Conservation (phyloP, 2,888 invertebrate genomes). For the Formica aserva region DNA sequence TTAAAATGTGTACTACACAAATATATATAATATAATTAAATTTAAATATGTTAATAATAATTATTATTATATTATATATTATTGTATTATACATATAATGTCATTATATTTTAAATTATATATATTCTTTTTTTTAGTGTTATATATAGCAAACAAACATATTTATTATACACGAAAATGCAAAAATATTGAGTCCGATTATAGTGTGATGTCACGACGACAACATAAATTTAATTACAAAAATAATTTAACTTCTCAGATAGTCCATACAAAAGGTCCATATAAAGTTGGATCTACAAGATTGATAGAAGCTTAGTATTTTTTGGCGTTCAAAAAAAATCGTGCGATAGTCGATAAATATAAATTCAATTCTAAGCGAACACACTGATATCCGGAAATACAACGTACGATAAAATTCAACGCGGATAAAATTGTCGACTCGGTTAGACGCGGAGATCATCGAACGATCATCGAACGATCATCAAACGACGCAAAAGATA, state of each 20-base stretch:
- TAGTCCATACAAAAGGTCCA: not conserved
- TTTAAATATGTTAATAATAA: too few relatives aligned
- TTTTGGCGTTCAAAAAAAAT: not conserved
- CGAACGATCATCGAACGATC: not conserved
- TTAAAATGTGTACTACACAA: not conserved
- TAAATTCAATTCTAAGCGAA: slow-evolving; percentile 1
- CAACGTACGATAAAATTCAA: too few relatives aligned
- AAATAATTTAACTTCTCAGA: not conserved
- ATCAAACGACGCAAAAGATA: slow-evolving; percentile 20
- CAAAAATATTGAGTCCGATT: too few relatives aligned
- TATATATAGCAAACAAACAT: too few relatives aligned
- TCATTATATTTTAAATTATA: too few relatives aligned
- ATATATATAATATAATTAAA: too few relatives aligned
- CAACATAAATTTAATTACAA: not conserved
- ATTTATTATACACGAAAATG: too few relatives aligned
- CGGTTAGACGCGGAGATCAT: not conserved
- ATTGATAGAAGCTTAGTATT: not conserved
- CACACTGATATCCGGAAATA: not conserved
- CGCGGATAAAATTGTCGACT: not conserved
- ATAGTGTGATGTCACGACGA: not conserved
- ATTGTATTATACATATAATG: too few relatives aligned
- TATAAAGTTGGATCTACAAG: not conserved
- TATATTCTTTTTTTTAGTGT: too few relatives aligned
- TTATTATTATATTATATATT: too few relatives aligned
- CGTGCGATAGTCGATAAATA: not conserved